phyloP scores from a whole-genome alignment of 2,888 invertebrate species.

The Xylota segnis region DNA sequence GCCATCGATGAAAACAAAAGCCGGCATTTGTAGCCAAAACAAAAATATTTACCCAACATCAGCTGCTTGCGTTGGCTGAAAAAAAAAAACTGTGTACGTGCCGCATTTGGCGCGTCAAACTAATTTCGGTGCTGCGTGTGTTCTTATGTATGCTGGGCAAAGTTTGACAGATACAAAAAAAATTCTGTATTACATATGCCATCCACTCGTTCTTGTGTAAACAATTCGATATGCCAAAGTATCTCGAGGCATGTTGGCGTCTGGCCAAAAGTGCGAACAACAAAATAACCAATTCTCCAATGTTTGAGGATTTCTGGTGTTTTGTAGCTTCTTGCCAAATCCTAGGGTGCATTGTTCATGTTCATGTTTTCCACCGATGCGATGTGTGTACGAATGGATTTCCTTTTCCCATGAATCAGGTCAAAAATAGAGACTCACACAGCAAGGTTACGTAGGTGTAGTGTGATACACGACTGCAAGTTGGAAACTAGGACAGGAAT shows the following conservation, averaged over 20 bases:
- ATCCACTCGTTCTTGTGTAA: conserved; percentile 12
- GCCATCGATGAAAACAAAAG: conserved; percentile 16
- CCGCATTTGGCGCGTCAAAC: conserved; percentile 9
- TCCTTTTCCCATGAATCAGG: neutral
- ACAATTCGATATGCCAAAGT: conserved; percentile 33
- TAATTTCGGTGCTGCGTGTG: neutral
- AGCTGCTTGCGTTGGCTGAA: conserved; percentile 30
- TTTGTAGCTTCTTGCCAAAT: conserved; percentile 1
- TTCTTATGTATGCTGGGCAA: conserved; percentile 13
- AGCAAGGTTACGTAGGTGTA: conserved; percentile 15
- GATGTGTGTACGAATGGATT: neutral
- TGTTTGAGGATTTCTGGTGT: conserved; percentile 31
- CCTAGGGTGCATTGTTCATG: conserved; percentile 14
- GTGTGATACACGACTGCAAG: neutral
- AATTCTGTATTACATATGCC: neutral
- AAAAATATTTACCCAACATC: conserved; percentile 27
- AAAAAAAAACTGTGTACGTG: conserved; percentile 47
- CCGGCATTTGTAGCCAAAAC: conserved; percentile 9
- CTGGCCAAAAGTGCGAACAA: conserved; percentile 41
- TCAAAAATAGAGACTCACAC: conserved; percentile 6
- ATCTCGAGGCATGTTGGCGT: conserved; percentile 48
- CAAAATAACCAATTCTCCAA: conserved; percentile 2
- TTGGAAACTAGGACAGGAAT: conserved; percentile 12
- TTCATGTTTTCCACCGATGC: neutral
- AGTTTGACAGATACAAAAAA: neutral